A percentile compares a stretch with the other conserved stretches of the same genome.
Evolutionary conservation across 2,113 vertebrate genomes (phyloP).

Genomic region (Anseranas semipalmata): DNA sequence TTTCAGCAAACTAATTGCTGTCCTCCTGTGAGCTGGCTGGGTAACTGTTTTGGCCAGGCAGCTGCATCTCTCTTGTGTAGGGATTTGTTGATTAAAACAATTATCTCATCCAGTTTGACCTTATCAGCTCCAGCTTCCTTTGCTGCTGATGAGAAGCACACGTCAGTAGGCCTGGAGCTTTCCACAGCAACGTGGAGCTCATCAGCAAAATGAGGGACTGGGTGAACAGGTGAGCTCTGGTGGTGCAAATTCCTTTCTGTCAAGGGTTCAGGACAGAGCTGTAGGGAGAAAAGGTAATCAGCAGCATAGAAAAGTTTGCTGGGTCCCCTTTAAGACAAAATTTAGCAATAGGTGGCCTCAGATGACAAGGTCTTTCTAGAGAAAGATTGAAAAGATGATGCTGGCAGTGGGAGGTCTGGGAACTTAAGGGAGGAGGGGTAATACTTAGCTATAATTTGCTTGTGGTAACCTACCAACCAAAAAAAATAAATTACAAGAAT

Average conservation of each 20-base stretch:
- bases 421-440: background rate
- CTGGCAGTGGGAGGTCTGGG: background rate
- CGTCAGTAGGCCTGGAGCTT: background rate
- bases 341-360: background rate
- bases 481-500: background rate
- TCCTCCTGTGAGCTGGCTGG: background rate
- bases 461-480: background rate
- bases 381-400: background rate
- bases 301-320: background rate
- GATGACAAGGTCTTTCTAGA: background rate
- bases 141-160: conserved; percentile 47
- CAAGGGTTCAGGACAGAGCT: background rate
- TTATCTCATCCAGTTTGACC: conserved; percentile 50
- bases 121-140: background rate
- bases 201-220: background rate
- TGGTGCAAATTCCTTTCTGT: background rate
- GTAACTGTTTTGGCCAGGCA: background rate
- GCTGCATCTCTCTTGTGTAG: conserved; percentile 9
- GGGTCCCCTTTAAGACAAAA: background rate
- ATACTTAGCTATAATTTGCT: background rate
- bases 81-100: conserved; percentile 46
- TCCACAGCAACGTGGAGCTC: background rate
- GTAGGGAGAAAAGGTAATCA: background rate
- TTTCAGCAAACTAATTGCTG: conserved; percentile 24
- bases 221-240: background rate